These are phyloP conservation scores for Pomacea maculata DNA, from an alignment of 1,140 invertebrate genomes.

Conservation along the genomic window DNA sequence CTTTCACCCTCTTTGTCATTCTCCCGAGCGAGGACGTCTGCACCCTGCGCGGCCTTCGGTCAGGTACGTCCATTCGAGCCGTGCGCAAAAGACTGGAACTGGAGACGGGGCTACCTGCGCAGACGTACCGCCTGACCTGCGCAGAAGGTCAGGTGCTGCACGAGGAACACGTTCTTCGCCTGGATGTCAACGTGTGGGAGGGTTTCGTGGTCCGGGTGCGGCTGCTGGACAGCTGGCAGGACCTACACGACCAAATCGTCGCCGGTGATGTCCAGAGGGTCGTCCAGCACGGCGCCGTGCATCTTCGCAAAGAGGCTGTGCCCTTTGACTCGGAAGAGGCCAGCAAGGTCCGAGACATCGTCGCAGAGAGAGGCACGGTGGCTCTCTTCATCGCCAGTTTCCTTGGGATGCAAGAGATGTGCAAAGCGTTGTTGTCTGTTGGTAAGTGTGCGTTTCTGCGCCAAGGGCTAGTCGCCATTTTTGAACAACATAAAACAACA, in stretches of 20 bases:
- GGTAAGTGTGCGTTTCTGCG: slow-evolving; percentile 31
- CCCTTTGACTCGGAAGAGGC: slow-evolving; percentile 32
- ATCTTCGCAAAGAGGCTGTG: slow-evolving; percentile 17
- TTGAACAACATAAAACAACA: too few species aligned
- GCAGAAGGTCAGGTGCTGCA: slow-evolving; percentile 40
- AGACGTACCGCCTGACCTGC: slow-evolving; percentile 44
- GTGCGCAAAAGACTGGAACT: slow-evolving; percentile 48
- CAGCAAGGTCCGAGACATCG: slow-evolving; percentile 29
- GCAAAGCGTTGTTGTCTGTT: slow-evolving; percentile 40
- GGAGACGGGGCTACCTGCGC: slow-evolving; percentile 43
- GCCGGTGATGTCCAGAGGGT: slow-evolving; percentile 36
- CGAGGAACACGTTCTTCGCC: slow-evolving; percentile 38
- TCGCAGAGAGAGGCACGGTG: slow-evolving; percentile 42
- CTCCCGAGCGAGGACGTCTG: slow-evolving; percentile 48
- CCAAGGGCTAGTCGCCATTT: too few species aligned
- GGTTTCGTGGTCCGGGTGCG: slow-evolving; percentile 28
- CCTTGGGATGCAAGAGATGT: slow-evolving; percentile 40
- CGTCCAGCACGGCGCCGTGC: slow-evolving; percentile 40
- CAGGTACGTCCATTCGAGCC: slow-evolving; percentile 41
- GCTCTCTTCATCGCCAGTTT: slow-evolving; percentile 46
- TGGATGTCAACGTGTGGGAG: slow-evolving; percentile 35
- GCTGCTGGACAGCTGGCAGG: slow-evolving; percentile 28
- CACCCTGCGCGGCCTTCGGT: slow-evolving; percentile 40
- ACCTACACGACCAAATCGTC: slow-evolving; percentile 17
- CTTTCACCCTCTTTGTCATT: slow-evolving; percentile 50